Conservation (phyloP, 2,797 vertebrate species). For the Scleropages formosus region DNA sequence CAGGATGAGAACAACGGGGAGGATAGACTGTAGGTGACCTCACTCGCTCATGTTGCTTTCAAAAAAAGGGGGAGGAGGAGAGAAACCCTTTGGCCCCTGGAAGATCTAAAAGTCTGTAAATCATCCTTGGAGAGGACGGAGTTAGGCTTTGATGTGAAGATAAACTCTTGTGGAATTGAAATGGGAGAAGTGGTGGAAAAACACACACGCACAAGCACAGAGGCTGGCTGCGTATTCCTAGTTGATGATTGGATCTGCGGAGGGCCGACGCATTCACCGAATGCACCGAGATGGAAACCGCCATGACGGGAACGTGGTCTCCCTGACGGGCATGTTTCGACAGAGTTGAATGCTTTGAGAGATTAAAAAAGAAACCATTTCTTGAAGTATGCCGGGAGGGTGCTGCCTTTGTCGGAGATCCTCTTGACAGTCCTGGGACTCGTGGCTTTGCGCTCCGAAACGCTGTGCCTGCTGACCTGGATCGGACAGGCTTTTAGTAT, state of each 20-base stretch:
- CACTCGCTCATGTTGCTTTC: not conserved
- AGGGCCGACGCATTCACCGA: not conserved
- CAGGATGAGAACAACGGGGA: too few species aligned
- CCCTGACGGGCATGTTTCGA: too few species aligned
- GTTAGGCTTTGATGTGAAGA: slow-evolving; percentile 12
- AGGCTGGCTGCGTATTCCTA: not conserved
- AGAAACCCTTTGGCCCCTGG: not conserved
- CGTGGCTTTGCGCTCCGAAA: too few species aligned
- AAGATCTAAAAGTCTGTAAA: not conserved
- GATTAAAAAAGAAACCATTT: too few species aligned
- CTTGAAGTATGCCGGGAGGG: too few species aligned
- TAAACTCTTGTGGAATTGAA: not conserved
- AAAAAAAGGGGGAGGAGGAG: not conserved
- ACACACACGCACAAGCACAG: not conserved
- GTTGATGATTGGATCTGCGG: not conserved
- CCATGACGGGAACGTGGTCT: too few species aligned
- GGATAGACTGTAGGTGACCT: not conserved
- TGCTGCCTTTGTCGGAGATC: too few species aligned
- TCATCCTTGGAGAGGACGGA: not conserved
- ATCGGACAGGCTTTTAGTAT: too few species aligned
- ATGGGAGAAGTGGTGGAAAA: not conserved
- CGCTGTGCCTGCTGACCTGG: not conserved
- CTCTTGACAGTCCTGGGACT: too few species aligned
- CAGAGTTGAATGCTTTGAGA: too few species aligned
- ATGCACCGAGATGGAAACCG: too few species aligned